Conservation (phyloP, 2,797 vertebrate genomes). For the Phoxinus dragarum region DNA sequence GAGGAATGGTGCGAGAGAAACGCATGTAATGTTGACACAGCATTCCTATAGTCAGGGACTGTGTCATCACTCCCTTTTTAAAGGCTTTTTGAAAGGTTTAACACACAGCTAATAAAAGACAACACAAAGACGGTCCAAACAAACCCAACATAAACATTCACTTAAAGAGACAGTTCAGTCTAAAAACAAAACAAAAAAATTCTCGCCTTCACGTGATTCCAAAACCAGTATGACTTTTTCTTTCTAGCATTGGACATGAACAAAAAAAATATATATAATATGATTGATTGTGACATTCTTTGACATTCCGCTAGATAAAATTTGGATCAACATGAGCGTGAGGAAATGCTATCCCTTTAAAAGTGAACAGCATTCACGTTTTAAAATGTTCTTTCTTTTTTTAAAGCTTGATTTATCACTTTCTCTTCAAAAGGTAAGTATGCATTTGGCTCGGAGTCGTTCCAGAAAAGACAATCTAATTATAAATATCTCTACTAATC, state of each 20-base stretch:
- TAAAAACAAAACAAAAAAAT: neutral
- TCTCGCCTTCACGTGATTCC: neutral
- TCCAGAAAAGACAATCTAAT: slow-evolving; percentile 2
- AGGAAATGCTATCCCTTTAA: slow-evolving; percentile 2
- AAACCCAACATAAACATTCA: neutral
- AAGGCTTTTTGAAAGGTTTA: slow-evolving; percentile 14
- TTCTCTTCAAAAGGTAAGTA: neutral
- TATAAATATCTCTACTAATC: neutral
- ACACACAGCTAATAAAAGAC: slow-evolving; percentile 7
- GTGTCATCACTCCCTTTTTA: slow-evolving; percentile 19
- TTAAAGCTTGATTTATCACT: slow-evolving; percentile 21
- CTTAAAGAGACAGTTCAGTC: neutral
- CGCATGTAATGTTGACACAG: neutral
- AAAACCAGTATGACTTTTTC: neutral
- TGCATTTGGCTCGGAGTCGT: neutral
- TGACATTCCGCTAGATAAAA: neutral
- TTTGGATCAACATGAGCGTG: neutral
- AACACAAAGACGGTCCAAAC: slow-evolving; percentile 5
- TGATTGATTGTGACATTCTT: neutral
- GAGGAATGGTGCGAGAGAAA: neutral
- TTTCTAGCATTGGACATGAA: neutral
- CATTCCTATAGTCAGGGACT: slow-evolving; percentile 9
- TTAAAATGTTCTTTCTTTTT: slow-evolving; percentile 20
- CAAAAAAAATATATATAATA: neutral
- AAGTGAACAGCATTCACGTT: neutral